These are phyloP conservation scores for Polypedilum pembai DNA, from an alignment of 1,140 invertebrate genomes.

Conservation along the genomic window DNA sequence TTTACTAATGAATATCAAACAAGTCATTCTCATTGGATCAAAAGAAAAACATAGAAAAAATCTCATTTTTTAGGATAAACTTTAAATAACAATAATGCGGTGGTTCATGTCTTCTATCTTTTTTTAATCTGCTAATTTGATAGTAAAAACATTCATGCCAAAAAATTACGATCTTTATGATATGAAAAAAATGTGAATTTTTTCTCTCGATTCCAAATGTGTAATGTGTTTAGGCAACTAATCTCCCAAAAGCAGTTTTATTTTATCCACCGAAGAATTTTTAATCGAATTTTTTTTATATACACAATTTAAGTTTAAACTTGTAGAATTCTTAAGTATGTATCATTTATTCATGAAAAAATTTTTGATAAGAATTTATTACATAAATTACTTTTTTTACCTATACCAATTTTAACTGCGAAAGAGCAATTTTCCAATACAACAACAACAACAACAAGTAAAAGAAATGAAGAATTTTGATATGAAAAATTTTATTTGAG, in stretches of 20 bases:
- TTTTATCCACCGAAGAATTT: not conserved
- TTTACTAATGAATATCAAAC: not conserved
- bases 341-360: too few species aligned
- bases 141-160: too few species aligned
- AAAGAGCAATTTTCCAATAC: not conserved
- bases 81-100: not conserved
- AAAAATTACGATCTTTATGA: too few species aligned
- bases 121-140: too few species aligned
- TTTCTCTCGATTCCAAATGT: not conserved
- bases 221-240: constrained; percentile 17
- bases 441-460: too few species aligned
- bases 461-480: not conserved
- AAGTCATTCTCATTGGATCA: not conserved
- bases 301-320: not conserved
- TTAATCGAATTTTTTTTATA: not conserved
- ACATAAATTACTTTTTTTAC: not conserved
- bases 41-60: not conserved
- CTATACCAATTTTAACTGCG: not conserved
- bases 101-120: not conserved
- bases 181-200: too few species aligned
- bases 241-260: not conserved
- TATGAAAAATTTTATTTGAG: constrained; percentile 14
- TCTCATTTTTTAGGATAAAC: not conserved
- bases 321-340: too few species aligned
- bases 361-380: not conserved